Base-by-base conservation (phyloP, 2,113 vertebrate species). In the Opisthocomus hoazin region DNA sequence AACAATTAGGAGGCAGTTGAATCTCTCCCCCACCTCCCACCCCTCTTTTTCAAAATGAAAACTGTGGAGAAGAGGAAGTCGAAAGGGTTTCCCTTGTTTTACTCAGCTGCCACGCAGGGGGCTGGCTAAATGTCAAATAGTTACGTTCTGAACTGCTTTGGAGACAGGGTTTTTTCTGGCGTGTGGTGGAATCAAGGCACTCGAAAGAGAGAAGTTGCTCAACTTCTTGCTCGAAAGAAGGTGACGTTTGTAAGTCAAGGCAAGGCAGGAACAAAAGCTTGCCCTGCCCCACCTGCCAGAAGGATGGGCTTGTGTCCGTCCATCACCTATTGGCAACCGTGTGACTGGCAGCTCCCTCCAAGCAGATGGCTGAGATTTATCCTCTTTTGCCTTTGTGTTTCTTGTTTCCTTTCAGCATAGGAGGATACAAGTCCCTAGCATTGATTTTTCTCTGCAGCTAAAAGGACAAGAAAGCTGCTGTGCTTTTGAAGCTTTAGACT, bases 401-500 rank as follows among this genome's bases (percentile, higher is more conserved):
- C 82, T 71, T 68, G 27, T 78, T 84, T 84, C 69, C 80, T 84
- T 79, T 87, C 90, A 91, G 80, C 58, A 84, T 5, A 84, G 73
- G 68, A 63, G 51, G 37, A 46, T 74, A 26, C 68, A 71, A 73
- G 73, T 61, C 69, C 69, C 37, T 79, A 56, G 48, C 45, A 95
- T 76, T 93, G 94, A 94, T 87, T 94, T 92, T 93, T 87, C 69
- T 84, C 6, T 41, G 43, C 66, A 95, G 57, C 45, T 73, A 43
- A 84, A 90, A 86, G 64, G 48, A 71, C 34, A 70, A 79, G 60
- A 86, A 92, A 76, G 83, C 56, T 79, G 84, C 45, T 84, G n/a
- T 71, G 77, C 73, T 92, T 91, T 95, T 82, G 65, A 84, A 88
- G 80, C 48, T 87, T 93, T 89, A 89, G 43, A 24, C 53, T 48